These are phyloP conservation scores for Callopanchax toddi DNA, from an alignment of 2,113 vertebrate species.

Conservation along the genomic window DNA sequence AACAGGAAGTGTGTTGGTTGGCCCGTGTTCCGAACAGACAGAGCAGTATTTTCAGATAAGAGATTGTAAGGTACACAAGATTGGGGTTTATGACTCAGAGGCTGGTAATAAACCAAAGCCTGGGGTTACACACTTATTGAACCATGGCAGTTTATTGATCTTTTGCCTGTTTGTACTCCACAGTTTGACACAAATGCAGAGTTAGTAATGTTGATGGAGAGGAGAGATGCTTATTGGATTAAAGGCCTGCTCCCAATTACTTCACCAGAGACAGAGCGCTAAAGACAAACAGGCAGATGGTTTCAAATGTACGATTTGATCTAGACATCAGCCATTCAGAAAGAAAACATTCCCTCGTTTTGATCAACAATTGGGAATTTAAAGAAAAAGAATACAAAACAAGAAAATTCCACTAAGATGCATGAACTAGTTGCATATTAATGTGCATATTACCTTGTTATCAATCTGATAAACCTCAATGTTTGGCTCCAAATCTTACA, in stretches of 20 bases:
- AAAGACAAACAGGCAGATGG: slow-evolving; percentile 14
- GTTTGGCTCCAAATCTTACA: too few species aligned
- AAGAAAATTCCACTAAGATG: too few species aligned
- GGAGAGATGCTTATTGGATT: slow-evolving; percentile 46
- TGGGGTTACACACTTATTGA: slow-evolving; percentile 58
- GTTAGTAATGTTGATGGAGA: slow-evolving; percentile 44
- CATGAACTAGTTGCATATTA: too few species aligned
- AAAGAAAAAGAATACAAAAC: too few species aligned
- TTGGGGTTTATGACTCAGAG: slow-evolving; percentile 44
- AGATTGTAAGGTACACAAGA: slow-evolving; percentile 43
- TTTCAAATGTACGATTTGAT: slow-evolving; percentile 5
- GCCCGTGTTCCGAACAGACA: slow-evolving; percentile 3
- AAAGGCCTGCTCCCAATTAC: slow-evolving; percentile 28
- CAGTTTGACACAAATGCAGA: slow-evolving; percentile 61
- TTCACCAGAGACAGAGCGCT: slow-evolving; percentile 13
- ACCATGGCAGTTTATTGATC: slow-evolving; percentile 53
- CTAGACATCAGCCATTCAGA: too few species aligned
- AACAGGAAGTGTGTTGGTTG: not conserved
- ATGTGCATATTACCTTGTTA: too few species aligned
- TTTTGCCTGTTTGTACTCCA: slow-evolving; percentile 38
- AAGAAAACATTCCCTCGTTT: too few species aligned
- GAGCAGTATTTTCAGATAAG: slow-evolving; percentile 21
- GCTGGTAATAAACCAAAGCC: slow-evolving; percentile 50
- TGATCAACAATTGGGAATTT: too few species aligned
- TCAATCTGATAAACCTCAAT: too few species aligned